Evolutionary conservation across 2,113 vertebrate genomes (phyloP), one percentile per base, ranked within the genome.

Genomic region (Pseudorectes ferrugineus): DNA sequence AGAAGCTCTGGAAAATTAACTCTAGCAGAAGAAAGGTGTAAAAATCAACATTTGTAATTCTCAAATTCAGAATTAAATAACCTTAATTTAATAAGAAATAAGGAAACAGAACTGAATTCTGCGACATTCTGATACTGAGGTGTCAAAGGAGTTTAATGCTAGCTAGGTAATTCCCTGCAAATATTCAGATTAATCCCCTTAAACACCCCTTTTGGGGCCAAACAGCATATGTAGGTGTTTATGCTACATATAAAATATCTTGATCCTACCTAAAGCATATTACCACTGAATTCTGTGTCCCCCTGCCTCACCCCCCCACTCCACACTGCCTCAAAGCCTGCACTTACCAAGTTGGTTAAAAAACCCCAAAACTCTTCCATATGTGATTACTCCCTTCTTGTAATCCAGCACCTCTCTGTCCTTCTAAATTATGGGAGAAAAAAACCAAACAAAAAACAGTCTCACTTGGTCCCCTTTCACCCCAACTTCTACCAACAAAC

Each of bases 11-110:
- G 26, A 46, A 83, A 79, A 89, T 62, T 66, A 90, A 90, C 79
- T 80, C 22, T 35, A 68, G 31, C 9, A 79, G 25, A 93, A 57
- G 48, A 79, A 90, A 85, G 25, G n/a, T 58, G 12, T 45, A 73
- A 84, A 88, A 70, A 35, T 38, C 46, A 76, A 29, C 26, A 31
- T 33, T 23, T 52, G 2, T 74, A 90, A 86, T 35, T 62, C 45
- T 74, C 7, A 31, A 88, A 49, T 35, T 89, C 46, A 74, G 38
- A 86, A 65, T 61, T 73, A 93, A 90, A 58, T 61, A 68, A 76
- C 7, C 2, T 49, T 70, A 38, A 48, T 85, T 88, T 46, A 66
- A 58, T 14, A 83, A 62, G 33, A 83, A 88, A 58, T 66, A 77
- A 82, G 51, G 21, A 62, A 33, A 35, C 12, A n/a, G 36, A 88